phyloP scores from a whole-genome alignment of 2,888 invertebrate species.

The Tromatobia lineatoria region DNA sequence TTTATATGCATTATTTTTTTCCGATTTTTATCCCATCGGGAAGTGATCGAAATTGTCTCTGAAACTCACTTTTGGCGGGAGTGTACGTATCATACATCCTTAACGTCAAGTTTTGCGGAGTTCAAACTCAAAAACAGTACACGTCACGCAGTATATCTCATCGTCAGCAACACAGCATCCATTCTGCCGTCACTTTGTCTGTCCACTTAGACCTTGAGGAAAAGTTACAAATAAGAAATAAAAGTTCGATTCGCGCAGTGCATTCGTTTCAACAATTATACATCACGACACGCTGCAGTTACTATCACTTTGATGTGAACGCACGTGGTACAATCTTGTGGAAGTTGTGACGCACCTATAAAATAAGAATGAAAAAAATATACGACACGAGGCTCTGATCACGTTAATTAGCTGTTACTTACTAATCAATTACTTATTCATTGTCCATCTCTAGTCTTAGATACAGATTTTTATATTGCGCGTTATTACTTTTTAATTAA shows the following conservation, averaged over 20 bases:
- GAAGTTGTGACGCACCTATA: not conserved
- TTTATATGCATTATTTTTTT: too few species aligned
- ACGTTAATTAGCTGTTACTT: not conserved
- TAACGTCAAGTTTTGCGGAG: not conserved
- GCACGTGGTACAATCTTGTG: not conserved
- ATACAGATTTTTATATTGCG: not conserved
- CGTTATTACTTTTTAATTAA: not conserved
- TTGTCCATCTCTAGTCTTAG: not conserved
- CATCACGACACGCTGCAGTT: not conserved
- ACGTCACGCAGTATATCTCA: slow-evolving; percentile 10
- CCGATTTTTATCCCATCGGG: too few species aligned
- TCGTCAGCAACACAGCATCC: not conserved
- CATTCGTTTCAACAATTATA: slow-evolving; percentile 5
- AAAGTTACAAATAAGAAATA: slow-evolving; percentile 27
- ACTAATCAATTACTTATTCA: not conserved
- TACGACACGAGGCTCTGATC: not conserved
- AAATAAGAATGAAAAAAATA: not conserved
- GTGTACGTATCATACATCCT: too few species aligned
- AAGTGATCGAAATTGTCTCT: too few species aligned
- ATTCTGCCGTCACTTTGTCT: slow-evolving; percentile 3
- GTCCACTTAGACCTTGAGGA: slow-evolving; percentile 15
- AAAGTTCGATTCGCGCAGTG: slow-evolving; percentile 1
- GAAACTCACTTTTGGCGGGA: too few species aligned
- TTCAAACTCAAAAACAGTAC: not conserved
- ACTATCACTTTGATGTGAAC: not conserved